Conservation (phyloP, 2,113 vertebrate genomes). For the Ovis aries region ARS-UI_Ramb_v3.0 NC_056055.1:144690001-144690500, state of each 20-base stretch:
- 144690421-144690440: constrained; percentile 12
- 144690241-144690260: background rate
- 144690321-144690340: background rate
- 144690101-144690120: background rate
- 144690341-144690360: accelerated
- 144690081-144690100: background rate
- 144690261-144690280: background rate
- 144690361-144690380: background rate
- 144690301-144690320: background rate
- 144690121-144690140: background rate
- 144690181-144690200: background rate
- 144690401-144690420: background rate
- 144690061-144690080: background rate
- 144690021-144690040: background rate
- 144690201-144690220: background rate
- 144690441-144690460: background rate
- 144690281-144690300: background rate
- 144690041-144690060: background rate
- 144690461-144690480: background rate
- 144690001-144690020: background rate
- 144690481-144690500: background rate
- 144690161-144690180: background rate
- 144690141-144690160: background rate
- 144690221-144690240: background rate
- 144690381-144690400: background rate